These are phyloP conservation scores for Hirtodrosophila duncani DNA, from an alignment of 2,888 invertebrate genomes.

Conservation along the genomic window DNA sequence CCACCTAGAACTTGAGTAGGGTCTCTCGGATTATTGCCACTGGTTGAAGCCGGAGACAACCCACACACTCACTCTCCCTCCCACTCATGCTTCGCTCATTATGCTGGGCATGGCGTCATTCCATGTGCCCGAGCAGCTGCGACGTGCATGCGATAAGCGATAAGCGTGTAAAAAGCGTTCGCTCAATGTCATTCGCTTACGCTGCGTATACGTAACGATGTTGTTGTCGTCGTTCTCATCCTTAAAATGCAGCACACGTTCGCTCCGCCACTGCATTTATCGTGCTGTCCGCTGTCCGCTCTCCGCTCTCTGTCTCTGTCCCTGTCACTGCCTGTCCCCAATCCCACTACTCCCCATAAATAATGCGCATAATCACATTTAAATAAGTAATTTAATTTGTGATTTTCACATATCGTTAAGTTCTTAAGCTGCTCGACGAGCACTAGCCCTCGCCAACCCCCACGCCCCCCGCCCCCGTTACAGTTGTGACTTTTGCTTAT, in stretches of 20 bases:
- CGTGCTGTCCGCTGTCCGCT: conserved; percentile 13
- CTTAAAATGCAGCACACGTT: conserved; percentile 63
- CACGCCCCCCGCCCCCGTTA: no score
- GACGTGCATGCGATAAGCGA: conserved; percentile 63
- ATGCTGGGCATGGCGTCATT: conserved; percentile 60
- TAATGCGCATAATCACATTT: conserved; percentile 70
- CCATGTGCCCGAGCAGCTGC: conserved; percentile 50
- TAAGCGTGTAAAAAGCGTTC: no score
- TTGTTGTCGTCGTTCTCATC: no score
- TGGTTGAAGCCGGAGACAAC: no score
- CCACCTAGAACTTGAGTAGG: not conserved
- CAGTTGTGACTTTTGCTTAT: no score
- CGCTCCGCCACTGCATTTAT: conserved; percentile 60
- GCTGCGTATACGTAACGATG: conserved; percentile 57
- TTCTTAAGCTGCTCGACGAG: conserved; percentile 31
- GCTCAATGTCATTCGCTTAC: conserved; percentile 56
- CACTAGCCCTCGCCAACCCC: no score
- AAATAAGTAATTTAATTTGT: conserved; percentile 70
- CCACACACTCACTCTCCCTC: conserved; percentile 8
- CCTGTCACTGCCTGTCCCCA: no score
- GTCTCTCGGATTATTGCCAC: not conserved
- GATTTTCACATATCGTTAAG: conserved; percentile 62
- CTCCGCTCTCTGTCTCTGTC: no score
- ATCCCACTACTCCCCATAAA: conserved; percentile 41
- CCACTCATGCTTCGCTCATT: conserved; percentile 53